These are phyloP conservation scores for Wasmannia auropunctata DNA, from an alignment of 1,140 invertebrate genomes.

Conservation along the genomic window DNA sequence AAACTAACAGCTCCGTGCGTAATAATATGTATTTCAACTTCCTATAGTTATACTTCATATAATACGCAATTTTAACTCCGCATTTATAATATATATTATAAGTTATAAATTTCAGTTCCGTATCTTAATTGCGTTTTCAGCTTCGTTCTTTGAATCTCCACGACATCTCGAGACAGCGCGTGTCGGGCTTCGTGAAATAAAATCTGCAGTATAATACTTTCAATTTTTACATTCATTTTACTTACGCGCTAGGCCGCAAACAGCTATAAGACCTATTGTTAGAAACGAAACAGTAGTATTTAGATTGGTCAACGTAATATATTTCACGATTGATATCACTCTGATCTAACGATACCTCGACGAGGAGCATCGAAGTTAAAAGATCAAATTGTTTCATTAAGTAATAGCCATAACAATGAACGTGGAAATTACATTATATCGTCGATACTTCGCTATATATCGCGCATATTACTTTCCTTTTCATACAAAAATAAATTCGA, in stretches of 20 bases:
- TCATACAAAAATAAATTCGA: slow-evolving; percentile 16
- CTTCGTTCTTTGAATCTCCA: background rate
- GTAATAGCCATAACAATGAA: slow-evolving; percentile 42
- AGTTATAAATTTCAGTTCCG: background rate
- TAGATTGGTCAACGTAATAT: slow-evolving; percentile 27
- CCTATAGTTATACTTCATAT: too few relatives aligned
- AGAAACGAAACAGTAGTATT: background rate
- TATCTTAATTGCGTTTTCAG: background rate
- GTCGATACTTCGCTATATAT: slow-evolving; percentile 5
- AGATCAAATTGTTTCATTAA: slow-evolving; percentile 43
- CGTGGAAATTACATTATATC: slow-evolving; percentile 50
- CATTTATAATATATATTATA: too few relatives aligned
- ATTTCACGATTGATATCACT: slow-evolving; percentile 47
- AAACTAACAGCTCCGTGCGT: too few relatives aligned
- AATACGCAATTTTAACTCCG: too few relatives aligned
- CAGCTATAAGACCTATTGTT: too few relatives aligned
- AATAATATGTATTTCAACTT: too few relatives aligned
- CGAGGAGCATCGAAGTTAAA: slow-evolving; percentile 24
- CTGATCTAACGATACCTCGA: slow-evolving; percentile 44
- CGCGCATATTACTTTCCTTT: slow-evolving; percentile 5
- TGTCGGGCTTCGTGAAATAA: background rate
- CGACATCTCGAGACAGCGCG: background rate
- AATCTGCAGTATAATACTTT: too few relatives aligned
- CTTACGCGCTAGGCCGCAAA: background rate
- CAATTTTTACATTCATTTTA: background rate